Conservation (phyloP, 2,888 invertebrate species). For the Cinara cedri region DNA sequence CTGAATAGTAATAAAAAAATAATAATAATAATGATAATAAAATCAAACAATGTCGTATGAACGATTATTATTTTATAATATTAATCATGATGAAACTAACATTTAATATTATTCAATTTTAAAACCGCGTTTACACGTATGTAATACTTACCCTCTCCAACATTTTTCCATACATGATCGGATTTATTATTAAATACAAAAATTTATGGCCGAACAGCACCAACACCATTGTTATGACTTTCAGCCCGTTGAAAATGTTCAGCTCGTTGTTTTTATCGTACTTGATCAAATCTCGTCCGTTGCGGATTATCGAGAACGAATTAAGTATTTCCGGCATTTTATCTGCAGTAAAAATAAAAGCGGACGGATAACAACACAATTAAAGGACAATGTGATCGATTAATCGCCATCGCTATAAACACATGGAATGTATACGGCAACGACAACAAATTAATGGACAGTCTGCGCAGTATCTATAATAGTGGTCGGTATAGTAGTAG, state of each 20-base stretch:
- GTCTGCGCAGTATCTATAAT: no score
- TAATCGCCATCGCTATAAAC: no score
- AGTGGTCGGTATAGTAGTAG: no score
- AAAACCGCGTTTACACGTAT: no score
- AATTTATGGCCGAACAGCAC: conserved; percentile 44
- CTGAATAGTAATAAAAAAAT: conserved; percentile 34
- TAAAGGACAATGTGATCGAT: background rate
- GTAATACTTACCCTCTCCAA: conserved; percentile 23
- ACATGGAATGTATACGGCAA: no score
- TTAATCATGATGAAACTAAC: background rate
- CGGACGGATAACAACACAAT: background rate
- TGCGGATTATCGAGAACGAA: conserved; percentile 21
- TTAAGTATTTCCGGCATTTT: background rate
- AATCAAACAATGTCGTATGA: no score
- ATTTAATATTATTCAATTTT: conserved; percentile 4
- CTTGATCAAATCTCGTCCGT: conserved; percentile 28
- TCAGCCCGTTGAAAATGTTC: conserved; percentile 40
- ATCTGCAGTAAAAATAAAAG: background rate
- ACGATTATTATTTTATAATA: background rate
- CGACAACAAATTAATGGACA: no score
- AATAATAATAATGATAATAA: background rate
- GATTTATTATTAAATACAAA: conserved; percentile 5
- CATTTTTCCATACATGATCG: background rate
- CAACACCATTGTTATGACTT: conserved; percentile 26
- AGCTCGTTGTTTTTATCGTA: conserved; percentile 29